These are phyloP conservation scores for Crotalus viridis DNA, from an alignment of 2,113 vertebrate genomes.

Conservation along the genomic window DNA sequence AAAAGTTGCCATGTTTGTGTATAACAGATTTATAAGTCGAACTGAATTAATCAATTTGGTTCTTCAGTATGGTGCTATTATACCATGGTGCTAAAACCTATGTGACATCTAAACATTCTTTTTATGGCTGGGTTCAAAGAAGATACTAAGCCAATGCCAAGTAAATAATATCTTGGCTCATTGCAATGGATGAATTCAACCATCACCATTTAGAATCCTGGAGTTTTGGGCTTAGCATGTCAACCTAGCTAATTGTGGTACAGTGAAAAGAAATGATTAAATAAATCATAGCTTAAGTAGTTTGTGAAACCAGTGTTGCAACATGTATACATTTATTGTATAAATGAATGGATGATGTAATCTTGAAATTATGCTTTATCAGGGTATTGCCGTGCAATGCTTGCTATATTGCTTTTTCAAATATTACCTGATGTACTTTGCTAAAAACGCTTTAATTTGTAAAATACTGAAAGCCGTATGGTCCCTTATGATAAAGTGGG, in stretches of 20 bases:
- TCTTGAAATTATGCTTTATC: slow-evolving; percentile 17
- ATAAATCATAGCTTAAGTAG: background rate
- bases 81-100: slow-evolving; percentile 20
- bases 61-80: slow-evolving; percentile 44
- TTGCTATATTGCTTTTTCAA: slow-evolving; percentile 32
- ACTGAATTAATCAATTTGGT: slow-evolving; percentile 36
- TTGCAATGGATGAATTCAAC: background rate
- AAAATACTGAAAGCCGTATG: slow-evolving; percentile 22
- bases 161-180: background rate
- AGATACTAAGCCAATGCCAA: background rate
- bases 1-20: slow-evolving; percentile 23
- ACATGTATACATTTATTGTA: background rate
- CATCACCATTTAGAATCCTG: background rate
- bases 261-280: background rate
- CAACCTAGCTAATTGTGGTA: background rate
- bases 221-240: background rate
- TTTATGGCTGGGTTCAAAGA: background rate
- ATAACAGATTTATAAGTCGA: slow-evolving; percentile 31
- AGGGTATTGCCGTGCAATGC: slow-evolving; percentile 67
- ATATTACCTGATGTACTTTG: slow-evolving; percentile 4
- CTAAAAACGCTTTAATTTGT: slow-evolving; percentile 7
- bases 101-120: slow-evolving; percentile 36
- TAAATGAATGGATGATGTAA: background rate
- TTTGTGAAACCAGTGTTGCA: background rate
- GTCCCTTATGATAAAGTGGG: background rate